These are phyloP conservation scores for Fregata magnificens DNA, from an alignment of 2,113 vertebrate genomes.

Conservation along the genomic window DNA sequence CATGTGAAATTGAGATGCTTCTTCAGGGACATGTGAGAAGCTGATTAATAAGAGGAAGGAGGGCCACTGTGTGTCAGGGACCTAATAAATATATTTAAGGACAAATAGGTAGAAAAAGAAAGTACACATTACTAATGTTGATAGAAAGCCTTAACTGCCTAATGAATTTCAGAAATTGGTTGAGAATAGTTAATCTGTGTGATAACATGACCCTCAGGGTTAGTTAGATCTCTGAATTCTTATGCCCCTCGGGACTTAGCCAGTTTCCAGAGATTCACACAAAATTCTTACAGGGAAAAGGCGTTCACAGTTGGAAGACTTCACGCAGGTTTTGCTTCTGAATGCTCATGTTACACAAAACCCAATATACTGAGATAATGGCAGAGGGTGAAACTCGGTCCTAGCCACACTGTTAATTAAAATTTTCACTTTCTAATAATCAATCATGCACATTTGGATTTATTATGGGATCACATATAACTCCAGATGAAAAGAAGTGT, in stretches of 20 bases:
- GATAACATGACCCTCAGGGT: conserved; percentile 58
- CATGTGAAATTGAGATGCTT: background rate
- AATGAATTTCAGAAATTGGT: conserved; percentile 66
- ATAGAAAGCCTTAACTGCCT: conserved; percentile 60
- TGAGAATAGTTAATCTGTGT: conserved; percentile 59
- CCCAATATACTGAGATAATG: background rate
- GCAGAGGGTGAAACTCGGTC: background rate
- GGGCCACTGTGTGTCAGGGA: background rate
- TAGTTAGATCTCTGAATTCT: conserved; percentile 62
- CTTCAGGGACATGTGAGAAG: background rate
- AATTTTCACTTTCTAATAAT: conserved; percentile 13
- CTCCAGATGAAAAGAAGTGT: conserved; percentile 12
- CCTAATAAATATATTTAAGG: conserved; percentile 43
- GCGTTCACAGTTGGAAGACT: conserved; percentile 3
- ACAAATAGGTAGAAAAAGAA: conserved; percentile 54
- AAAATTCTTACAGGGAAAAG: background rate
- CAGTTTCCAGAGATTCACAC: conserved; percentile 42
- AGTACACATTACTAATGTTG: conserved; percentile 58
- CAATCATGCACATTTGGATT: background rate
- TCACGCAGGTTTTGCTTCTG: conserved; percentile 11
- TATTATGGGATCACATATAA: background rate
- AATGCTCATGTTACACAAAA: background rate
- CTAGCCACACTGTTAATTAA: background rate
- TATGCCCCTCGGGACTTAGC: conserved; percentile 6
- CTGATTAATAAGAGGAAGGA: background rate